These are phyloP conservation scores for Gymnocephalus cernua DNA, from an alignment of 2,113 vertebrate species.

Conservation along the genomic window DNA sequence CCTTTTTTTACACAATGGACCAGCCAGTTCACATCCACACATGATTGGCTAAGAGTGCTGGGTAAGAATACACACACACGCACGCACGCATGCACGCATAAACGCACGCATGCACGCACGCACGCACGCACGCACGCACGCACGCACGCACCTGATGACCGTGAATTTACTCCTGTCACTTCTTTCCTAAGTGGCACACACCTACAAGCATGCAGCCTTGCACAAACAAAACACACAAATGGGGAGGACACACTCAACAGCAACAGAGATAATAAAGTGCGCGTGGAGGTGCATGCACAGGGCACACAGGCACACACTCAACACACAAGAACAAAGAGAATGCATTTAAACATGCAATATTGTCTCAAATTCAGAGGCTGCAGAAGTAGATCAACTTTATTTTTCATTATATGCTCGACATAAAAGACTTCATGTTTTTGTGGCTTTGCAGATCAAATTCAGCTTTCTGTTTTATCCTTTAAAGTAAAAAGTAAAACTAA, in stretches of 20 bases:
- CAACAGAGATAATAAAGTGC: constrained; percentile 32
- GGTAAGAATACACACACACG: constrained; percentile 42
- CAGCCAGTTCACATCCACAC: constrained; percentile 29
- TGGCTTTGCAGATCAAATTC: constrained; percentile 64
- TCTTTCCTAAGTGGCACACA: constrained; percentile 50
- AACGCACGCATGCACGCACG: constrained; percentile 29
- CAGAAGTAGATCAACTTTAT: constrained; percentile 59
- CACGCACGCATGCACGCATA: too few relatives aligned
- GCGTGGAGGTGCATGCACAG: not conserved
- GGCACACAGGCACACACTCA: constrained; percentile 6
- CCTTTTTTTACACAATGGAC: constrained; percentile 66
- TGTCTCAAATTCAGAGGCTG: constrained; percentile 55
- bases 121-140: constrained; percentile 20
- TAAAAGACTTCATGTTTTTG: constrained; percentile 59
- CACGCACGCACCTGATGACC: constrained; percentile 49
- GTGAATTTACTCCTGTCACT: constrained; percentile 41
- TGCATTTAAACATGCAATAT: constrained; percentile 51
- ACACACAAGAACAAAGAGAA: constrained; percentile 68
- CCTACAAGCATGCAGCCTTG: constrained; percentile 13
- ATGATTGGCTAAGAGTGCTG: constrained; percentile 44
- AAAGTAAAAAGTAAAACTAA: constrained; percentile 71
- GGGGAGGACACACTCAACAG: not conserved
- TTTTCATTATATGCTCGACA: constrained; percentile 53
- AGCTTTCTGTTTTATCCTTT: constrained; percentile 78
- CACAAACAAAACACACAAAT: constrained; percentile 43